Evolutionary conservation across 2,888 invertebrate genomes (phyloP).

Genomic region (Agonopterix heracliana): DNA sequence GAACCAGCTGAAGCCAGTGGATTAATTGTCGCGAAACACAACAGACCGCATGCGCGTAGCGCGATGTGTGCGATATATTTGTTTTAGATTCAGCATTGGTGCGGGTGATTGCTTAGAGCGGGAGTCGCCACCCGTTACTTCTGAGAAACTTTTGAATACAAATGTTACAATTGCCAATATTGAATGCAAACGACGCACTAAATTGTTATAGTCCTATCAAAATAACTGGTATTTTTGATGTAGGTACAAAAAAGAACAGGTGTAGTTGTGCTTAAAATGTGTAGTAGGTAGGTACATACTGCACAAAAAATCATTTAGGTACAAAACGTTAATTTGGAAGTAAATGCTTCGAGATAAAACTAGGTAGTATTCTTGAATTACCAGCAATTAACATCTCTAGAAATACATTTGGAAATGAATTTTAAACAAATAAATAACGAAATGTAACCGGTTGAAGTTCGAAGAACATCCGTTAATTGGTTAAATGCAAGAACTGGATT

Average conservation of each 20-base stretch:
- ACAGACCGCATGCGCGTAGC: constrained; percentile 36
- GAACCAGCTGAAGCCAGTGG: constrained; percentile 34
- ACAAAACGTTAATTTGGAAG: too few relatives aligned
- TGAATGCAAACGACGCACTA: not conserved
- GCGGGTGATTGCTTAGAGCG: not conserved
- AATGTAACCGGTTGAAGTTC: constrained; percentile 14
- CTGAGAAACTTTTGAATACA: constrained; percentile 21
- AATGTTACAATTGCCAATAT: constrained; percentile 9
- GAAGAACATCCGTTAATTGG: constrained; percentile 17
- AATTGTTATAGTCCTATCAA: not conserved
- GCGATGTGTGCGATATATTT: constrained; percentile 34
- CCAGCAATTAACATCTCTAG: too few relatives aligned
- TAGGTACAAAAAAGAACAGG: not conserved
- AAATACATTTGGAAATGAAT: too few relatives aligned
- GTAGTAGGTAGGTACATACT: too few relatives aligned
- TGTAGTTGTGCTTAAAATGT: too few relatives aligned
- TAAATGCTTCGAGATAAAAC: too few relatives aligned
- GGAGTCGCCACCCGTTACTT: not conserved
- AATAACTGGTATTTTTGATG: not conserved
- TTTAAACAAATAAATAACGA: too few relatives aligned
- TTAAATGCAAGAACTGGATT: constrained; percentile 14
- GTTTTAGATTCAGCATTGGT: constrained; percentile 26
- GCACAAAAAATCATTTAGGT: too few relatives aligned
- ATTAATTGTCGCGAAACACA: constrained; percentile 49
- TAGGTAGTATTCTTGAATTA: too few relatives aligned